Percentiles rank a stretch among this genome's conserved stretches.
phyloP scores from a whole-genome alignment of 1,140 invertebrate genomes.

The Drosophila yakuba region DNA sequence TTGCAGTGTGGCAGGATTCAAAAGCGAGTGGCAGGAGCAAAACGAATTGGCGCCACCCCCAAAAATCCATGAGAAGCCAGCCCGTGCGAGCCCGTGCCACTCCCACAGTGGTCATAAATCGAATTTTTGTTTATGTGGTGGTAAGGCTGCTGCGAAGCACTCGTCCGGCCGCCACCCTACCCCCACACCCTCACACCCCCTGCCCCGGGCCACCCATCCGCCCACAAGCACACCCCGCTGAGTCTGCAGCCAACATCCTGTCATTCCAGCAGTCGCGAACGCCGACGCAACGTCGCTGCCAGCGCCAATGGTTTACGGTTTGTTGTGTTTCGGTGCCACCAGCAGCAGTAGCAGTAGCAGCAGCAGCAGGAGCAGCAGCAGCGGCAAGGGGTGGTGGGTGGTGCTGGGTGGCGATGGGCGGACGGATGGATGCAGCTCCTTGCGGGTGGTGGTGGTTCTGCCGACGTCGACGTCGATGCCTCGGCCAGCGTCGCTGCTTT shows the following conservation, averaged over 20 bases:
- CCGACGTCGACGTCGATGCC: constrained; percentile 17
- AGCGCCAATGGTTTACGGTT: constrained; percentile 80
- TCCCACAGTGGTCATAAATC: constrained; percentile 83
- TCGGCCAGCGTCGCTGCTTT: constrained; percentile 23
- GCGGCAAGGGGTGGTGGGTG: constrained; percentile 6
- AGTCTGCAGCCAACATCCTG: constrained; percentile 48
- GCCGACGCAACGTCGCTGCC: constrained; percentile 16
- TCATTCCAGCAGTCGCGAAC: constrained; percentile 61
- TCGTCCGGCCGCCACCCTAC: background rate
- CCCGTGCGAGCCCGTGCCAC: constrained; percentile 2
- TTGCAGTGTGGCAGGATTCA: constrained; percentile 8
- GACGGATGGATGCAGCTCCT: constrained; percentile 4
- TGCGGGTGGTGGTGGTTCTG: constrained; percentile 77
- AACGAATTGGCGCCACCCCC: constrained; percentile 48
- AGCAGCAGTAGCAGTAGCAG: background rate
- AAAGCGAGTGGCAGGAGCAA: constrained; percentile 29
- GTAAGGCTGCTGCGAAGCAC: constrained; percentile 63
- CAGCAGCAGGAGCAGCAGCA: too few relatives aligned
- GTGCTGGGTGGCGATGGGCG: constrained; percentile 4
- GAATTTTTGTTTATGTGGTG: constrained; percentile 83
- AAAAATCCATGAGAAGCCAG: constrained; percentile 28
- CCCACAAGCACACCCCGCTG: constrained; percentile 22
- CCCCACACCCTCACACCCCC: background rate
- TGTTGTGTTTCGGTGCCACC: constrained; percentile 74
- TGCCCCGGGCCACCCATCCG: constrained; percentile 4